phyloP scores from a whole-genome alignment of 2,888 invertebrate genomes.

The Folsomia candida region DNA sequence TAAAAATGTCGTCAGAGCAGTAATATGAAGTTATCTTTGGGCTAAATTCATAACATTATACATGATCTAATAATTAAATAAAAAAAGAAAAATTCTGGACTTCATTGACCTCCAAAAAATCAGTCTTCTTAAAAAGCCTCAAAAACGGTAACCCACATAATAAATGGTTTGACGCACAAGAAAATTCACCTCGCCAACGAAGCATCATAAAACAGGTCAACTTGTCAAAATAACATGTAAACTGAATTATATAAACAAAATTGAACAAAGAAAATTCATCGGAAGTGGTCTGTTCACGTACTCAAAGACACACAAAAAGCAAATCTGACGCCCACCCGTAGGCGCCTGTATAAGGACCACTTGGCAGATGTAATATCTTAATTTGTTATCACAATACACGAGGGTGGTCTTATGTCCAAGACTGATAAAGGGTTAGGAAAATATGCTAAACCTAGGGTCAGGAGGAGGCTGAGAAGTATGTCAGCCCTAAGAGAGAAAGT shows the following conservation, averaged over 20 bases:
- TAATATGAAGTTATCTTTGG: background rate
- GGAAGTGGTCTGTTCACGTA: background rate
- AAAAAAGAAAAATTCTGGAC: background rate
- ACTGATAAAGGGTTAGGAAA: too few species aligned
- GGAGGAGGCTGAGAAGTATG: too few species aligned
- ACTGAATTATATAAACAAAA: background rate
- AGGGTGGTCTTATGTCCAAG: too few species aligned
- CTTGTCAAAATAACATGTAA: background rate
- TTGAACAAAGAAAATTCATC: background rate
- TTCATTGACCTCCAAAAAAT: background rate
- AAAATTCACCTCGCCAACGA: background rate
- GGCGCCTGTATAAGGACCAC: slow-evolving; percentile 9
- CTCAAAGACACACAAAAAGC: background rate
- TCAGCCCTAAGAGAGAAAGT: too few species aligned
- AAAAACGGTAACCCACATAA: background rate
- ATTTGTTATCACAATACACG: slow-evolving; percentile 9
- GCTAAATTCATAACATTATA: background rate
- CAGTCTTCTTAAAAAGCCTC: background rate
- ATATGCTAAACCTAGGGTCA: too few species aligned
- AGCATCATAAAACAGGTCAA: background rate
- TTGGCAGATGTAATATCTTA: slow-evolving; percentile 6
- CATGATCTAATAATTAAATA: background rate
- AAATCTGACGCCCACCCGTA: background rate
- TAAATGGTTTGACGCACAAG: background rate
- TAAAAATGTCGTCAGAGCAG: background rate